Percentiles rank a stretch among this genome's conserved stretches.
Conservation (phyloP, 1,140 invertebrate species). For the Zaprionus ghesquierei region DNA sequence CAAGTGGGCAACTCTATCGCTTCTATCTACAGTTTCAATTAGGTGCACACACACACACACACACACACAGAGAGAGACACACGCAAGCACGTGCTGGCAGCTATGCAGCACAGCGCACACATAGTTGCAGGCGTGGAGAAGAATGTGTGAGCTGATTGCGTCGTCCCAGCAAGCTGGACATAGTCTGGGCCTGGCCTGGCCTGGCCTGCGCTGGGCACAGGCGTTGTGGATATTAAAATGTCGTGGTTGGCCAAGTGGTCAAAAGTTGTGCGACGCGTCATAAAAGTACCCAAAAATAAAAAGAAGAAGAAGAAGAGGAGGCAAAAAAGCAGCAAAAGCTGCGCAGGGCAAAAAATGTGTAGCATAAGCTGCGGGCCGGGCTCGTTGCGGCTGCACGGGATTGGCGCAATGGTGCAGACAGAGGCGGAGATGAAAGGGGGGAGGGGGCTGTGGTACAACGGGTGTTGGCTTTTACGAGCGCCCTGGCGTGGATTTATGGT, state of each 20-base stretch:
- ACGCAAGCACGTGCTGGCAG: background rate
- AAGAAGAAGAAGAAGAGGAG: conserved; percentile 9
- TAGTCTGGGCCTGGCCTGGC: background rate
- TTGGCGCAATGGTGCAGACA: background rate
- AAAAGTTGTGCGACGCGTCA: conserved; percentile 73
- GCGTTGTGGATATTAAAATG: conserved; percentile 72
- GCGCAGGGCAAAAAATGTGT: conserved; percentile 10
- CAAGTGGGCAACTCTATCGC: background rate
- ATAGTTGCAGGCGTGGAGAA: conserved; percentile 28
- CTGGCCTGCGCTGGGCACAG: background rate
- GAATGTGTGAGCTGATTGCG: conserved; percentile 14
- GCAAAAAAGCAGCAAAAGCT: conserved; percentile 11
- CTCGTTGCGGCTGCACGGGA: background rate
- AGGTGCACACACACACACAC: background rate
- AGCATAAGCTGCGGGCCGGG: conserved; percentile 10
- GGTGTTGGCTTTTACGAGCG: conserved; percentile 44
- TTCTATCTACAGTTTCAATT: background rate
- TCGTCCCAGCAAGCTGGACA: background rate
- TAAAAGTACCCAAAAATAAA: conserved; percentile 49
- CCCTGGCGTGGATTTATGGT: conserved; percentile 64
- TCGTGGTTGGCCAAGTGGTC: conserved; percentile 75
- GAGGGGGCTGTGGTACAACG: background rate
- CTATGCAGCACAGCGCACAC: conserved; percentile 9
- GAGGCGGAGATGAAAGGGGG: background rate
- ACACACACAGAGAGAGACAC: background rate